phyloP scores from a whole-genome alignment of 2,797 vertebrate genomes.

The Micropoecilia bifurca region DNA sequence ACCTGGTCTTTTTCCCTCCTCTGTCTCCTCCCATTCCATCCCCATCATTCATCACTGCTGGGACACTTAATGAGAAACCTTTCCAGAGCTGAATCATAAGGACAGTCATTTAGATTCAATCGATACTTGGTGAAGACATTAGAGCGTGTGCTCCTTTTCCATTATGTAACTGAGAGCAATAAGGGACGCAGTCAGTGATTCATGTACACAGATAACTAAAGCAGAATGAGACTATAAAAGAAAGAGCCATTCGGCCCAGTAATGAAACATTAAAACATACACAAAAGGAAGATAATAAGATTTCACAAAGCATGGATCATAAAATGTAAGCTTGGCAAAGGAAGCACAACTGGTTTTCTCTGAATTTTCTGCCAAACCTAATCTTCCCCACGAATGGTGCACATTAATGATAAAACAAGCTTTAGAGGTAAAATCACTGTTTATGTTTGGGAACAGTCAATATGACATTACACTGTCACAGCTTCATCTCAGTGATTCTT shows the following conservation, averaged over 20 bases:
- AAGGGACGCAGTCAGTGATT: slow-evolving; percentile 11
- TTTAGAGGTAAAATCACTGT: neutral
- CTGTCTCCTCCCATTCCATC: slow-evolving; percentile 26
- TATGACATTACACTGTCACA: neutral
- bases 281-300: slow-evolving; percentile 6
- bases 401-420: neutral
- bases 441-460: neutral
- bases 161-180: slow-evolving; percentile 23
- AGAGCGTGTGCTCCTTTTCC: slow-evolving; percentile 32
- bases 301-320: slow-evolving; percentile 8
- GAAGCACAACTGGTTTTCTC: neutral
- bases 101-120: slow-evolving; percentile 70
- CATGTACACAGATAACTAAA: slow-evolving; percentile 25
- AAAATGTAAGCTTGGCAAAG: neutral
- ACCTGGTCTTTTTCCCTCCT: slow-evolving; percentile 8
- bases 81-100: slow-evolving; percentile 44
- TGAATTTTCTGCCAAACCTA: neutral
- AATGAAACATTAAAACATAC: slow-evolving; percentile 10
- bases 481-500: neutral
- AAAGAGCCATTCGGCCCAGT: neutral
- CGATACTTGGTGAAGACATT: slow-evolving; percentile 68
- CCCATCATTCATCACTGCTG: slow-evolving; percentile 61
- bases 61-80: slow-evolving; percentile 64
- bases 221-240: neutral
- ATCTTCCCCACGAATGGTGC: neutral